Evolutionary conservation across 2,888 invertebrate species (phyloP).

Genomic region (Anthoptus insignis): DNA sequence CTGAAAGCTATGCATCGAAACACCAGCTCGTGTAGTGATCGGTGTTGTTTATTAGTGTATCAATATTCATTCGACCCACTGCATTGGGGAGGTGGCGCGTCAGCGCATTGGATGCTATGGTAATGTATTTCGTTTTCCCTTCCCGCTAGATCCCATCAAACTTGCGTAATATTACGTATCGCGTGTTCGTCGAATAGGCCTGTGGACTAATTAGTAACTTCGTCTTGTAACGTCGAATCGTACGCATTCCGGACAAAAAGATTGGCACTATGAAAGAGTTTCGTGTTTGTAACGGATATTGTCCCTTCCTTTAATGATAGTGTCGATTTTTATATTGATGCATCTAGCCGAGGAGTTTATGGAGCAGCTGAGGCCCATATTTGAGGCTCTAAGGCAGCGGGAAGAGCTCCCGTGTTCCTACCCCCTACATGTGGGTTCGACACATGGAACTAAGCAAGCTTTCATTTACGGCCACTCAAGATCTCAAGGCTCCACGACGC

Average conservation of each 20-base stretch:
- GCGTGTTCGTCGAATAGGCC: slow-evolving; percentile 73
- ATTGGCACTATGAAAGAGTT: slow-evolving; percentile 84
- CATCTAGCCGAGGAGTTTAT: slow-evolving; percentile 97
- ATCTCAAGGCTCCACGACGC: slow-evolving; percentile 88
- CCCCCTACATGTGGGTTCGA: slow-evolving; percentile 94
- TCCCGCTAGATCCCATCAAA: slow-evolving; percentile 71
- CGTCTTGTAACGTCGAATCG: slow-evolving; percentile 61
- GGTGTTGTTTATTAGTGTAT: slow-evolving; percentile 82
- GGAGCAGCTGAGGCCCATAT: slow-evolving; percentile 98
- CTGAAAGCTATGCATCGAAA: slow-evolving; percentile 82
- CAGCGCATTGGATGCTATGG: slow-evolving; percentile 81
- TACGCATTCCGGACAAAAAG: slow-evolving; percentile 73
- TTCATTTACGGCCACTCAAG: slow-evolving; percentile 88
- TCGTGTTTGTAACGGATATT: slow-evolving; percentile 61
- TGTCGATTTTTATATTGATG: slow-evolving; percentile 81
- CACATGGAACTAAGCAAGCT: slow-evolving; percentile 88
- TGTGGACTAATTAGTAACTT: slow-evolving; percentile 77
- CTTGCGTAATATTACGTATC: slow-evolving; percentile 57
- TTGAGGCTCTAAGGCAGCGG: slow-evolving; percentile 97
- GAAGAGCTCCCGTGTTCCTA: slow-evolving; percentile 97
- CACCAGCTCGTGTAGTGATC: slow-evolving; percentile 84
- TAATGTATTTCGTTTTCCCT: slow-evolving; percentile 81
- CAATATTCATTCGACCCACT: slow-evolving; percentile 78
- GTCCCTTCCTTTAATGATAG: slow-evolving; percentile 73
- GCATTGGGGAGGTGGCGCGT: slow-evolving; percentile 86